Conservation (phyloP, 2,113 vertebrate species). For the Limanda limanda region DNA sequence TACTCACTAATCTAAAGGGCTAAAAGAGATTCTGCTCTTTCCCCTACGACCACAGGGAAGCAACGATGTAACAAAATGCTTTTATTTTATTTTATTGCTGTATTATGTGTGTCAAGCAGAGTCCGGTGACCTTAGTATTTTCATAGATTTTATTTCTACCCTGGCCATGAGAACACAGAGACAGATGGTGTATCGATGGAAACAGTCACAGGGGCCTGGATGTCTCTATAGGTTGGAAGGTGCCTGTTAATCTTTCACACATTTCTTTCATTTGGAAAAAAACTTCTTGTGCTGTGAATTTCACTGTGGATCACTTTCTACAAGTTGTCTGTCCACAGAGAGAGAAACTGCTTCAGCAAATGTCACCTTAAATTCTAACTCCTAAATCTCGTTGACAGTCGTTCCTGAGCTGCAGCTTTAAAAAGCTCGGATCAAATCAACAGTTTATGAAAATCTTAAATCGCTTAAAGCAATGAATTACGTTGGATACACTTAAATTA, state of each 20-base stretch:
- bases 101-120: slow-evolving; percentile 1
- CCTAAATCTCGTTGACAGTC: too few species aligned
- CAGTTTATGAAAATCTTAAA: too few species aligned
- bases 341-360: not conserved
- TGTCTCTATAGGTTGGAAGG: not conserved
- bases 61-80: not conserved
- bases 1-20: slow-evolving; percentile 5
- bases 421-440: too few species aligned
- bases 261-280: too few species aligned
- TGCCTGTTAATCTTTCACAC: not conserved
- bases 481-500: too few species aligned
- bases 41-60: not conserved
- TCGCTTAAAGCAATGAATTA: too few species aligned
- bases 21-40: slow-evolving; percentile 22
- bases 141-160: slow-evolving; percentile 8
- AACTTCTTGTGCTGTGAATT: not conserved
- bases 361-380: not conserved
- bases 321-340: not conserved
- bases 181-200: not conserved
- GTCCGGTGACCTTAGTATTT: slow-evolving; percentile 11
- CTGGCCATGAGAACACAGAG: not conserved
- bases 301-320: not conserved
- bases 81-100: slow-evolving; percentile 4
- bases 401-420: too few species aligned
- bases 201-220: not conserved